These are phyloP conservation scores for Yponomeuta cagnagella DNA, from an alignment of 2,888 invertebrate species.

Conservation along the genomic window DNA sequence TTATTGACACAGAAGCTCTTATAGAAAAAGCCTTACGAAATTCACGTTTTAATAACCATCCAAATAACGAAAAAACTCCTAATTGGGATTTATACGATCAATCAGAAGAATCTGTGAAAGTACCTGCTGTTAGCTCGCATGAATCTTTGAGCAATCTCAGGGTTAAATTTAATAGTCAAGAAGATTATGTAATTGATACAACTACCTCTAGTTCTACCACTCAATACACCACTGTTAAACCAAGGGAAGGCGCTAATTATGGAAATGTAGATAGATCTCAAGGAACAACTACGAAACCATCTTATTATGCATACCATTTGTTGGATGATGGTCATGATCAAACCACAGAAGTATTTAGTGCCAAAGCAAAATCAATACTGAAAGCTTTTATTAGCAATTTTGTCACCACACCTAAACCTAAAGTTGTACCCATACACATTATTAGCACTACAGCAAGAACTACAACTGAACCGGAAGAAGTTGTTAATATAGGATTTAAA, in stretches of 20 bases:
- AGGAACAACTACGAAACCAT: slow-evolving; percentile 37
- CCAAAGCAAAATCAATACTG: slow-evolving; percentile 56
- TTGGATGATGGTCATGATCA: slow-evolving; percentile 57
- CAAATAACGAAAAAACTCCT: slow-evolving; percentile 27
- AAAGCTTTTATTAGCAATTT: slow-evolving; percentile 57
- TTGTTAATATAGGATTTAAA: slow-evolving; percentile 58
- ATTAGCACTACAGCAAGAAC: slow-evolving; percentile 33
- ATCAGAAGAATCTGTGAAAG: slow-evolving; percentile 39
- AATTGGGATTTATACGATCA: slow-evolving; percentile 28
- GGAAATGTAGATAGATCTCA: slow-evolving; percentile 32
- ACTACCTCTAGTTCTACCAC: slow-evolving; percentile 37
- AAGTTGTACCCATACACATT: slow-evolving; percentile 22
- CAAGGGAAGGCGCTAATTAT: slow-evolving; percentile 27
- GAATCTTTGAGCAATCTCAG: slow-evolving; percentile 67
- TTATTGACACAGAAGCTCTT: slow-evolving; percentile 36
- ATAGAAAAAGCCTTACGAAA: slow-evolving; percentile 40
- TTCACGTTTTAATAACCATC: slow-evolving; percentile 23
- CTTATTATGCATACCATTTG: slow-evolving; percentile 57
- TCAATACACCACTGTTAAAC: slow-evolving; percentile 29
- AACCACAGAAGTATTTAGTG: slow-evolving; percentile 61
- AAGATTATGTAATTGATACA: slow-evolving; percentile 32
- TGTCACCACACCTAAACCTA: slow-evolving; percentile 33
- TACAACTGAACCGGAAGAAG: slow-evolving; percentile 38
- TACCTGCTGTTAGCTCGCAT: slow-evolving; percentile 69
- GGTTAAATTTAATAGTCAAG: slow-evolving; percentile 27